phyloP scores from a whole-genome alignment of 2,113 vertebrate genomes.

The Cochlearius cochlearius region DNA sequence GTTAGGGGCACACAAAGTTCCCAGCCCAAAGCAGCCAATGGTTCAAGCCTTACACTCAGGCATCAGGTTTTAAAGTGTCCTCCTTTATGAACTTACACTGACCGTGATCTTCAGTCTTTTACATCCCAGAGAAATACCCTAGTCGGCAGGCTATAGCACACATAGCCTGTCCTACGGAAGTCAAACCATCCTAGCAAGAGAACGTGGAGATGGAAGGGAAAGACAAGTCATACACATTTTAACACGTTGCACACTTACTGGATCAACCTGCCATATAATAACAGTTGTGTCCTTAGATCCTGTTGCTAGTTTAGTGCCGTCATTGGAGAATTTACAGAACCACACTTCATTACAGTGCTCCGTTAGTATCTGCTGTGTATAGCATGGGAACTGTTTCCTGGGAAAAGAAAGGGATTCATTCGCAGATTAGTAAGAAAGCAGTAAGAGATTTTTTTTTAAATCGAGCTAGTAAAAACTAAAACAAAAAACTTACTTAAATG shows the following conservation, averaged over 20 bases:
- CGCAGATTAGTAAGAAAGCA: not conserved
- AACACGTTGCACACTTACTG: constrained; percentile 75
- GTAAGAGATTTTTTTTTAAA: not conserved
- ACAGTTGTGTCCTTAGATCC: constrained; percentile 98
- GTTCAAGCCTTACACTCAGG: not conserved
- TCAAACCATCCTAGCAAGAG: not conserved
- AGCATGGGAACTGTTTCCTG: constrained; percentile 97
- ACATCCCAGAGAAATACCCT: not conserved
- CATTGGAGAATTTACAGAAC: constrained; percentile 98
- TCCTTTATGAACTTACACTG: not conserved
- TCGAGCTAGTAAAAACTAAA: not conserved
- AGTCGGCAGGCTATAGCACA: not conserved
- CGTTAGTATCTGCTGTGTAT: constrained; percentile 95
- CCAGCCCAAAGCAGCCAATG: not conserved
- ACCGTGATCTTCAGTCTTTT: not conserved
- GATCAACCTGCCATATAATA: constrained; percentile 95
- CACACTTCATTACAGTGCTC: constrained; percentile 99
- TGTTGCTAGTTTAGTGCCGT: constrained; percentile 96
- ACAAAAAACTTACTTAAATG: not conserved
- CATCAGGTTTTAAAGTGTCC: not conserved
- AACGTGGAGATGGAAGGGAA: not conserved
- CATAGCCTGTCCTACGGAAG: not conserved
- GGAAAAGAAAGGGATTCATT: constrained; percentile 27
- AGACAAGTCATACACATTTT: not conserved
- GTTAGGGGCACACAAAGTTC: not conserved